phyloP scores from a whole-genome alignment of 2,113 vertebrate species.

The Eira barbara region DNA sequence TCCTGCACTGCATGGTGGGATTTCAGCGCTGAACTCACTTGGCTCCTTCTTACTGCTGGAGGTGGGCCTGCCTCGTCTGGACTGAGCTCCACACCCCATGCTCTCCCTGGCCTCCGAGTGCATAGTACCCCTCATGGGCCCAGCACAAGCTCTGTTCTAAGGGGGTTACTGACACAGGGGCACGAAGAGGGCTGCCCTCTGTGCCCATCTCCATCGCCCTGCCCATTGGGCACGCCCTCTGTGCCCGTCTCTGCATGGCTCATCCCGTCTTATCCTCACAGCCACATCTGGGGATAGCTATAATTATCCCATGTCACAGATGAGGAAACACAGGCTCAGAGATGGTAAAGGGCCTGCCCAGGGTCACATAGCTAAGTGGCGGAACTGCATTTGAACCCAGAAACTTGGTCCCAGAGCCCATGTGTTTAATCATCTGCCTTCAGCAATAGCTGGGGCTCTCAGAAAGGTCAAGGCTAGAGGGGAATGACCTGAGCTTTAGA shows the following conservation, averaged over 20 bases:
- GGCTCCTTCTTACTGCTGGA: neutral
- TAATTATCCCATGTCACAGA: neutral
- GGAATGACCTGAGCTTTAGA: neutral
- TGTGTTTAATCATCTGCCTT: neutral
- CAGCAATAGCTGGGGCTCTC: neutral
- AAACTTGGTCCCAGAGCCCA: neutral
- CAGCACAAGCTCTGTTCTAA: neutral
- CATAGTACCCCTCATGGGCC: neutral
- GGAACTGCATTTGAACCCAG: neutral
- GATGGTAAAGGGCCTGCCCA: neutral
- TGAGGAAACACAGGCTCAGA: neutral
- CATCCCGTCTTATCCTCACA: neutral
- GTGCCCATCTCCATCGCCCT: neutral
- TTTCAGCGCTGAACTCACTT: neutral
- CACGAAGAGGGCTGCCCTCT: neutral
- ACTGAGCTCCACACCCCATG: accelerated
- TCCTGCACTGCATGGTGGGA: accelerated
- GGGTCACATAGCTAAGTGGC: neutral
- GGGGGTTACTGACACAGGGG: neutral
- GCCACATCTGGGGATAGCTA: neutral
- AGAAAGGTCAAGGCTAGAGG: neutral
- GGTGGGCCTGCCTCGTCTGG: neutral
- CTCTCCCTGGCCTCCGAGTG: neutral
- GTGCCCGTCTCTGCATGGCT: neutral
- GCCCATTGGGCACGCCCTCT: neutral